Evolutionary conservation across 2,888 invertebrate genomes (phyloP).

Genomic region (Harpagoxenus sublaevis): DNA sequence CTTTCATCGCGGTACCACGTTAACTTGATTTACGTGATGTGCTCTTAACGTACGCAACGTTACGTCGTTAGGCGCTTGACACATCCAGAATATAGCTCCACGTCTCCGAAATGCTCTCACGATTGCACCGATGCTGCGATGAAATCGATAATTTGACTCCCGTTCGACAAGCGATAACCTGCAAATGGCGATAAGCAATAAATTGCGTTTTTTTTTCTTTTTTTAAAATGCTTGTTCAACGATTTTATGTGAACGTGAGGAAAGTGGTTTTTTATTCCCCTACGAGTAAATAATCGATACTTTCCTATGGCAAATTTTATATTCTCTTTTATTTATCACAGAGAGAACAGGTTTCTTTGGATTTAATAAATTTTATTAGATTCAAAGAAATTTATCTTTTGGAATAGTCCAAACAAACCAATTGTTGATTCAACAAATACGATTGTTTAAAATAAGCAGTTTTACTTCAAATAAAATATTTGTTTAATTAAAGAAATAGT

Average conservation of each 20-base stretch:
- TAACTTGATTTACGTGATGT: slow-evolving; percentile 74
- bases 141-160: slow-evolving; percentile 62
- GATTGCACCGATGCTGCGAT: slow-evolving; percentile 31
- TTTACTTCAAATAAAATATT: too few species aligned
- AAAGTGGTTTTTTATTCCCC: background rate
- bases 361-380: too few species aligned
- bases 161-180: background rate
- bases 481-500: too few species aligned
- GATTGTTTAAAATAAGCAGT: too few species aligned
- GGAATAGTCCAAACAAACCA: too few species aligned
- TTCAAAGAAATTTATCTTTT: too few species aligned
- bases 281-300: background rate
- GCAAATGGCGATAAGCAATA: background rate
- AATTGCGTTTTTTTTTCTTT: background rate
- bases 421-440: too few species aligned
- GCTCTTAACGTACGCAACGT: slow-evolving; percentile 71
- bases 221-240: background rate
- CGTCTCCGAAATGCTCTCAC: slow-evolving; percentile 44
- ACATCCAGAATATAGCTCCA: slow-evolving; percentile 61
- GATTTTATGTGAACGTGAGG: background rate
- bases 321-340: background rate
- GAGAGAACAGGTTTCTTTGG: too few species aligned
- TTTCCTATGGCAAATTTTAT: background rate
- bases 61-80: slow-evolving; percentile 72
- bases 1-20: slow-evolving; percentile 69